phyloP scores from a whole-genome alignment of 2,113 vertebrate species.

The Catharus bicknelli region DNA sequence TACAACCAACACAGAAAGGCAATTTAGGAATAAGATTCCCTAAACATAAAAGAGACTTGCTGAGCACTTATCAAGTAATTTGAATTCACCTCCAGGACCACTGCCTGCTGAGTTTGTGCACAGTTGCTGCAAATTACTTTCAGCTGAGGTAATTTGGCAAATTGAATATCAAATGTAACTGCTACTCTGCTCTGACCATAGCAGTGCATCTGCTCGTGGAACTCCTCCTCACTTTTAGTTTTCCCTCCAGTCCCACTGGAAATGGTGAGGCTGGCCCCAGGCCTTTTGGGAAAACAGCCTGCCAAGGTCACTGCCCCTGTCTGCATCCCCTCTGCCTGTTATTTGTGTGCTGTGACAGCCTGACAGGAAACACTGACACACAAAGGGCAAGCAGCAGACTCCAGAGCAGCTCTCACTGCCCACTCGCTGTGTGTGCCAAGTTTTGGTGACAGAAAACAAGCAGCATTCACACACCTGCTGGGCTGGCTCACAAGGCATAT shows the following conservation, averaged over 20 bases:
- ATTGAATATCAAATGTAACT: not conserved
- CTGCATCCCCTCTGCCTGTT: not conserved
- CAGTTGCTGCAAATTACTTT: not conserved
- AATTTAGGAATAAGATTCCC: not conserved
- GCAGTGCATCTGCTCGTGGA: not conserved
- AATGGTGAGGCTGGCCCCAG: not conserved
- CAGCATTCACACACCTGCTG: not conserved
- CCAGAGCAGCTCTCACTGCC: not conserved
- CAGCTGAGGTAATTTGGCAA: not conserved
- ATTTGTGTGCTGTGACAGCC: not conserved
- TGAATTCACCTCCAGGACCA: not conserved
- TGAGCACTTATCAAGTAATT: not conserved
- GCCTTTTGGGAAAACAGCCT: not conserved
- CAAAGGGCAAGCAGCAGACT: not conserved
- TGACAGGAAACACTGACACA: not conserved
- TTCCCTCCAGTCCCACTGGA: not conserved
- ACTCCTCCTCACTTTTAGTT: not conserved
- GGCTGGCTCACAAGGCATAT: not conserved
- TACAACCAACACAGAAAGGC: not conserved
- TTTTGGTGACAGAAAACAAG: not conserved
- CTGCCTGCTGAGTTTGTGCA: not conserved
- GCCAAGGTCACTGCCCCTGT: not conserved
- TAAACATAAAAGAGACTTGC: not conserved
- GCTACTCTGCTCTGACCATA: not conserved
- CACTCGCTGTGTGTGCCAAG: fast-evolving